These are phyloP conservation scores for Eupelmus urozonus DNA, from an alignment of 2,888 invertebrate genomes.

Conservation along the genomic window DNA sequence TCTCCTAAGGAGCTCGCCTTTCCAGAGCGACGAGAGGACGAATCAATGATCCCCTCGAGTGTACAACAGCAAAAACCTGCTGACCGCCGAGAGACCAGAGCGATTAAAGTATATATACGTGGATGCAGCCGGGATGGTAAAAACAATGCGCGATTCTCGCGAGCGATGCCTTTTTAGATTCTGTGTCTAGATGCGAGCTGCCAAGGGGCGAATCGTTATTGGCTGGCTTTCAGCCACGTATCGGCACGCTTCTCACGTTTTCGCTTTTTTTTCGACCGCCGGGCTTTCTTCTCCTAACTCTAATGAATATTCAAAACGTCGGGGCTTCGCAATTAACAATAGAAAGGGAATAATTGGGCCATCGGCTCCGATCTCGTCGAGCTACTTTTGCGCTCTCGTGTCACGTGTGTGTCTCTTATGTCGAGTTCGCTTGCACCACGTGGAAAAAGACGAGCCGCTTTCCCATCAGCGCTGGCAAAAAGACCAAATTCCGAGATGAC, in stretches of 20 bases:
- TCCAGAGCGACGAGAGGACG: slow-evolving; percentile 5
- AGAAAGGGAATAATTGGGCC: slow-evolving; percentile 25
- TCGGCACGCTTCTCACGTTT: slow-evolving; percentile 41
- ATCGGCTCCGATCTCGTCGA: not conserved
- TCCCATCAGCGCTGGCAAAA: no score
- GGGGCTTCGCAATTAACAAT: slow-evolving; percentile 12
- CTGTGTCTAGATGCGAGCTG: not conserved
- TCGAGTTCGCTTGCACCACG: no score
- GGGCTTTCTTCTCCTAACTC: not conserved
- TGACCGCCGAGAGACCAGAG: not conserved
- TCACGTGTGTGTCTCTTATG: not conserved
- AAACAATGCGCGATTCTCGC: slow-evolving; percentile 32
- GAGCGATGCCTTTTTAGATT: not conserved
- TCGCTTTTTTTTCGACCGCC: slow-evolving; percentile 21
- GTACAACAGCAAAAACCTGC: not conserved
- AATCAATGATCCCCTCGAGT: slow-evolving; percentile 41
- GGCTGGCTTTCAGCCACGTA: not conserved
- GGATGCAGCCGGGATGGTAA: not conserved
- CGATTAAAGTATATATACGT: no score
- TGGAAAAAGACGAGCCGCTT: no score
- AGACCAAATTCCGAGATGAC: no score
- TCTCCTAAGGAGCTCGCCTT: no score
- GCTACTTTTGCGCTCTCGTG: not conserved
- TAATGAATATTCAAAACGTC: slow-evolving; percentile 33
- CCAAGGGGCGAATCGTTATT: not conserved